Evolutionary conservation across 2,888 invertebrate genomes (phyloP).

Genomic region (Cephus sareptanus): DNA sequence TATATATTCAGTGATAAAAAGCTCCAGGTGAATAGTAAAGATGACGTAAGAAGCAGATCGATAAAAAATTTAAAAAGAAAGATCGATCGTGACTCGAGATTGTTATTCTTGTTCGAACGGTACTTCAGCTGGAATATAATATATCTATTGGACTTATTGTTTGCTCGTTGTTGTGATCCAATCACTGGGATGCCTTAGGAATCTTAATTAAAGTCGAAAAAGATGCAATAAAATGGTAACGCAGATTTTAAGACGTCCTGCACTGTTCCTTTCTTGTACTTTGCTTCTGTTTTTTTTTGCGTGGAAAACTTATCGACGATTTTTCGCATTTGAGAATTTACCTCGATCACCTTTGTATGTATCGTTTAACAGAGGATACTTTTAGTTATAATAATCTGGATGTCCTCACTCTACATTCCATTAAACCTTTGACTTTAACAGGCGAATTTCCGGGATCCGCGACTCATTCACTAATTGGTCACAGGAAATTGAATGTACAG

Average conservation of each 20-base stretch:
- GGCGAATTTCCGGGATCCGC: background rate
- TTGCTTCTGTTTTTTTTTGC: background rate
- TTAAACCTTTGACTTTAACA: background rate
- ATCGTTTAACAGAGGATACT: background rate
- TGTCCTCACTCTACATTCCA: background rate
- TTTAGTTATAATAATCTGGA: background rate
- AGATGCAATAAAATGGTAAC: background rate
- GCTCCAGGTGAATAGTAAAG: background rate
- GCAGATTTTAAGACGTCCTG: background rate
- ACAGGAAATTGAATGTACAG: background rate
- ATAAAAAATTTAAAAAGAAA: background rate
- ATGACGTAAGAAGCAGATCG: background rate
- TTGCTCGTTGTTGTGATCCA: background rate
- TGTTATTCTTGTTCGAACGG: background rate
- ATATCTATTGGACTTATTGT: background rate
- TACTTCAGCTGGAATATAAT: background rate
- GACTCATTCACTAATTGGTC: conserved; percentile 3
- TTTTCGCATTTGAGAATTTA: background rate
- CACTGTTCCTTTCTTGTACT: background rate
- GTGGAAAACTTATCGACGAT: background rate
- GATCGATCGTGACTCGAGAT: background rate
- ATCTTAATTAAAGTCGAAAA: background rate
- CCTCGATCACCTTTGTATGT: background rate
- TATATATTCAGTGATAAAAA: background rate
- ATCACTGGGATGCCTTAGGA: background rate